Conservation (phyloP, 1,140 invertebrate genomes). For the Venustaconcha ellipsiformis region DNA sequence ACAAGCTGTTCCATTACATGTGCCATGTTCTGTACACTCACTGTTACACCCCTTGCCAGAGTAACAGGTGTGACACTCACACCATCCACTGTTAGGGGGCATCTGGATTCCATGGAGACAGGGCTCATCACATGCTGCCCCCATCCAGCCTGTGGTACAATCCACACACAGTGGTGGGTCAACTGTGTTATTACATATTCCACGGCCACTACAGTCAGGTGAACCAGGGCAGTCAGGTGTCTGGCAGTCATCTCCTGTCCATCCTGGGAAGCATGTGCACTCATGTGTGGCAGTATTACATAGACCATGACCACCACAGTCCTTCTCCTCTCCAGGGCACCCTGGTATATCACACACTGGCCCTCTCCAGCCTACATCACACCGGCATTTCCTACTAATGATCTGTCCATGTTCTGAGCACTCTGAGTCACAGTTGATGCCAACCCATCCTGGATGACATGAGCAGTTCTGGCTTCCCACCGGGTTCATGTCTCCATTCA, state of each 20-base stretch:
- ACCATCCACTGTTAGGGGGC: slow-evolving; percentile 31
- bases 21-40: slow-evolving; percentile 41
- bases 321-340: slow-evolving; percentile 48
- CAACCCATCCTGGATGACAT: slow-evolving; percentile 53
- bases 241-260: slow-evolving; percentile 46
- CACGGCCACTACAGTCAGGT: slow-evolving; percentile 42
- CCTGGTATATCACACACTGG: slow-evolving; percentile 49
- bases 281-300: slow-evolving; percentile 51
- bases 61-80: slow-evolving; percentile 39
- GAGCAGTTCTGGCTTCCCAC: slow-evolving; percentile 46
- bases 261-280: slow-evolving; percentile 54
- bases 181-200: slow-evolving; percentile 35
- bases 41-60: slow-evolving; percentile 39
- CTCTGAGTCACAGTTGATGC: slow-evolving; percentile 52
- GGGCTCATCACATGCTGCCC: slow-evolving; percentile 37
- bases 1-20: slow-evolving; percentile 29
- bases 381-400: slow-evolving; percentile 38
- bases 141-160: slow-evolving; percentile 47
- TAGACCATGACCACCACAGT: slow-evolving; percentile 52
- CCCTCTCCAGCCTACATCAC: slow-evolving; percentile 53
- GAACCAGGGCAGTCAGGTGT: slow-evolving; percentile 45
- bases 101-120: slow-evolving; percentile 39
- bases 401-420: slow-evolving; percentile 55
- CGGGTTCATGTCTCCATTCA: slow-evolving; percentile 45
- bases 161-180: slow-evolving; percentile 37